Base-by-base conservation (phyloP, 2,113 vertebrate species). In the Sterrhoptilus dennistouni region DNA sequence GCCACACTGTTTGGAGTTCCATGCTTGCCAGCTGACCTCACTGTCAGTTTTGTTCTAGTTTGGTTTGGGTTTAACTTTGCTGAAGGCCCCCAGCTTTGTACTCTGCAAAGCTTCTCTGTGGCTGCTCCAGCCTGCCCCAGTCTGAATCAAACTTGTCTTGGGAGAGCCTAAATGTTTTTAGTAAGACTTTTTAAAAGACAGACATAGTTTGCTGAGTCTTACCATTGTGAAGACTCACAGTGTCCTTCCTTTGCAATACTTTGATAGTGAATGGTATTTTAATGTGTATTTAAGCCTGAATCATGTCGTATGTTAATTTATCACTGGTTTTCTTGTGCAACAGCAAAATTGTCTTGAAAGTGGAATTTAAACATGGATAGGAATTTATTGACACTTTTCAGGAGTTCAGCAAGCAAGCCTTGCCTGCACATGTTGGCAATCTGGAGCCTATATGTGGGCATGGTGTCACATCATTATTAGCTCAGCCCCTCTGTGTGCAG, bases 11-110 rank as follows among this genome's bases (percentile, higher is more conserved):
- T 33, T 35, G 24, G 29, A 35, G 11, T 81, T 87, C 35, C 12
- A 5, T 24, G 35, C 35, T 61, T 47, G 18, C n/a, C 0, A 2
- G 0, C 15, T 59, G 52, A 53, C 20, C 18, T 78, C 11, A 1
- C 29, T 28, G 27, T 28, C 56, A 50, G 17, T 31, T 93, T 63
- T 82, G 25, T 59, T 53, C 33, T 11, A 4, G 9, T 87, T 83
- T 77, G 21, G 4, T 76, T 53, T 47, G 27, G 6, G 31, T 82
- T 57, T 36, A 28, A 14, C 38, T 92, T 90, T 59, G 36, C 53
- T 8, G 4, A 44, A 50, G 60, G 38, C 64, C 38, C 20, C 9
- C 8, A 24, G 17, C 3, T 17, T 68, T 86, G 40, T 35, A 16
- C 52, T 77, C 31, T 80, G 49, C 57, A 63, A 18, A 28, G 4